Base-by-base conservation (phyloP, 2,888 invertebrate species). In the Mimumesa dahlbomi region DNA sequence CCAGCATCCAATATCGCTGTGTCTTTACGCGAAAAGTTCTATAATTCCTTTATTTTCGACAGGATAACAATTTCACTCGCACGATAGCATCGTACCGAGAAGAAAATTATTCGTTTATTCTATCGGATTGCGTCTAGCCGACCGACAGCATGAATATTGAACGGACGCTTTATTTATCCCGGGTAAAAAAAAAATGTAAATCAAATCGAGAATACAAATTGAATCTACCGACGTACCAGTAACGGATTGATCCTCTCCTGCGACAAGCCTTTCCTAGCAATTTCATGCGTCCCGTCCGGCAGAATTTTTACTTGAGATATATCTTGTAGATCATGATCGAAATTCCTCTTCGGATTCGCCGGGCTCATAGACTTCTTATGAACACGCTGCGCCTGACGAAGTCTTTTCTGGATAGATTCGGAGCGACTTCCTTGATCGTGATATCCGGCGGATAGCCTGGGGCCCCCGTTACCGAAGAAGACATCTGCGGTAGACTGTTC, bases 321-420 rank as follows among this genome's bases (percentile, higher is more conserved):
- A 48, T 73, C 73, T 38, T 38, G 14, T n/a, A 50, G 56, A 46
- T 71, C 72, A 22, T 49, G 50, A 58, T 73, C 50, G 14, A 45
- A 54, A 29, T 59, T 63, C 50, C 25, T 71, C 29, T 29, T 54
- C 18, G 53, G 6, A 21, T 25, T 58, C 22, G 48, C 36, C 59
- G 56, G 25, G 16, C 54, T 58, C 73, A 73, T 73, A 14, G 73
- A 73, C 43, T 72, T 73, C 42, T 73, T 73, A 42, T 59, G 67
- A 13, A 67, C 46, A 7, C 73, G 73, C 38, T 67, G 65, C 54
- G 61, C 56, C 54, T 73, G 73, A 57, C 62, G 73, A 22, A 63
- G 66, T 67, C 72, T 69, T 50, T 67, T 64, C 57, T 72, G 52
- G 66, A 50, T 52, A 48, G 56, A 50, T 57, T 66, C 73, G 11